Evolutionary conservation across 1,140 invertebrate genomes (phyloP).

Genomic region (Danaus melanippus): DNA sequence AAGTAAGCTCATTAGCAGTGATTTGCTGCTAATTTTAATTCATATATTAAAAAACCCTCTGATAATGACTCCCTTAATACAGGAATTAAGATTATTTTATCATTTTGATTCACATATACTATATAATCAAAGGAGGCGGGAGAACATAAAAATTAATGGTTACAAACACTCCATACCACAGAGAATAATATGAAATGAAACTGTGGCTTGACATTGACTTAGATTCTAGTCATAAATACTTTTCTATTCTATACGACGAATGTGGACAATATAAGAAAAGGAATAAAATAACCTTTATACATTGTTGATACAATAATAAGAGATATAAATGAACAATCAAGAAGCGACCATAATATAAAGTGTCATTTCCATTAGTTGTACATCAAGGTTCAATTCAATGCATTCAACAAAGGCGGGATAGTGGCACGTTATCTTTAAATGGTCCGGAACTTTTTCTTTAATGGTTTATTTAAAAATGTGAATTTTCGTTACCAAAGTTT

Average conservation of each 20-base stretch:
- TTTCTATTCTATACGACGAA: too few species aligned
- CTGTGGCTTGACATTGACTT: constrained; percentile 14
- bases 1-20: too few species aligned
- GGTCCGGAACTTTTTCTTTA: constrained; percentile 68
- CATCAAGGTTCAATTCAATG: constrained; percentile 23
- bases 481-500: constrained; percentile 61
- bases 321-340: too few species aligned
- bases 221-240: constrained; percentile 5
- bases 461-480: constrained; percentile 70
- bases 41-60: too few species aligned
- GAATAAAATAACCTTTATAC: not conserved
- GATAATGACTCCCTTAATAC: constrained; percentile 16
- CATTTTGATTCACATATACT: constrained; percentile 24
- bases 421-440: constrained; percentile 65
- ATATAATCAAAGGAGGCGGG: constrained; percentile 42
- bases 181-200: constrained; percentile 41
- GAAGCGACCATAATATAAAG: not conserved
- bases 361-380: constrained; percentile 19
- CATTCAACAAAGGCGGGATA: constrained; percentile 57
- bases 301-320: not conserved
- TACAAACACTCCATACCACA: constrained; percentile 46
- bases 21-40: too few species aligned
- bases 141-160: constrained; percentile 53
- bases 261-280: constrained; percentile 4
- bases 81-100: constrained; percentile 24